Evolutionary conservation across 2,797 vertebrate genomes (phyloP).

Genomic region (Thamnophis elegans): DNA sequence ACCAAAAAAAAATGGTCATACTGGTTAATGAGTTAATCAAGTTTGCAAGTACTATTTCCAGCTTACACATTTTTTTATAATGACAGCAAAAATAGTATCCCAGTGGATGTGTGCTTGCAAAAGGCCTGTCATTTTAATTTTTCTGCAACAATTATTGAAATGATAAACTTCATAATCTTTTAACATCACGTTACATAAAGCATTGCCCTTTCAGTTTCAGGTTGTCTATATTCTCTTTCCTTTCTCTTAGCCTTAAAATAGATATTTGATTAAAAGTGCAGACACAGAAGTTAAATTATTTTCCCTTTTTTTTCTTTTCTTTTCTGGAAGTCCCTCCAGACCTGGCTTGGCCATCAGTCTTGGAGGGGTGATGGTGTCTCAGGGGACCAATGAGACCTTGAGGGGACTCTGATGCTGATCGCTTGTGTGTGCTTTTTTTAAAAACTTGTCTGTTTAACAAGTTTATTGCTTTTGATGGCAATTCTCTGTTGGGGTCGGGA

Average conservation of each 20-base stretch:
- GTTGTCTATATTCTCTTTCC: constrained; percentile 12
- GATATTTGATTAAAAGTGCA: constrained; percentile 26
- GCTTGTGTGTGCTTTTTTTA: background rate
- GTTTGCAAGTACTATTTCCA: background rate
- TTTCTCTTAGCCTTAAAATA: constrained; percentile 13
- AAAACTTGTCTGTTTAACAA: background rate
- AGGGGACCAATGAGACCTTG: background rate
- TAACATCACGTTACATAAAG: constrained; percentile 7
- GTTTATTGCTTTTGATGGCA: background rate
- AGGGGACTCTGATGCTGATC: background rate
- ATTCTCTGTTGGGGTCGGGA: background rate
- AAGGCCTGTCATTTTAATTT: background rate
- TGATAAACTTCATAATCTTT: constrained; percentile 4
- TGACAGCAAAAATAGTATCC: background rate
- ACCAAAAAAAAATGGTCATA: background rate
- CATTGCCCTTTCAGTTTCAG: background rate
- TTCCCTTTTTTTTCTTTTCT: too few relatives aligned
- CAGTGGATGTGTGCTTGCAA: background rate
- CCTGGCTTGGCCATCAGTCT: background rate
- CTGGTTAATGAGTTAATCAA: background rate
- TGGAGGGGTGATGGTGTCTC: background rate
- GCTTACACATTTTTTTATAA: background rate
- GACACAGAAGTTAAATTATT: background rate
- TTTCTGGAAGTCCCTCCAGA: background rate
- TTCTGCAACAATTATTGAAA: background rate